These are phyloP conservation scores for Laspeyria flexula DNA, from an alignment of 2,888 invertebrate species.

Conservation along the genomic window DNA sequence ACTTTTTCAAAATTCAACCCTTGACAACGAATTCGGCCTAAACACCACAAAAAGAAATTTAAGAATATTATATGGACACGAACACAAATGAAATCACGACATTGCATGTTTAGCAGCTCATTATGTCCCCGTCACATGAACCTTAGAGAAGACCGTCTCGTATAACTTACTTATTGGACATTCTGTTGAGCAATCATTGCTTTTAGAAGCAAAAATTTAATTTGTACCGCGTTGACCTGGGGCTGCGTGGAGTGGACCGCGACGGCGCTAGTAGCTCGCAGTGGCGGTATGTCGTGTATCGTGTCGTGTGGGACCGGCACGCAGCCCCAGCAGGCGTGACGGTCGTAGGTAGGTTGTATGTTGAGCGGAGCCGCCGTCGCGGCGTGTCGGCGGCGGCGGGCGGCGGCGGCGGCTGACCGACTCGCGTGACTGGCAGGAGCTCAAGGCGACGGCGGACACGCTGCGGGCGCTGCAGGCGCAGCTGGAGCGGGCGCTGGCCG, in stretches of 20 bases:
- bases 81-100: slow-evolving; percentile 79
- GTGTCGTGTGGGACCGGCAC: slow-evolving; percentile 43
- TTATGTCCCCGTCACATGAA: slow-evolving; percentile 81
- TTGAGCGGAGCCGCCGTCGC: slow-evolving; percentile 61
- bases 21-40: slow-evolving; percentile 68
- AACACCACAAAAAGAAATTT: slow-evolving; percentile 65
- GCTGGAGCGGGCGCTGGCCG: slow-evolving; percentile 90
- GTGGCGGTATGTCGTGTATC: slow-evolving; percentile 41
- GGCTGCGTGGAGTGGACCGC: slow-evolving; percentile 68
- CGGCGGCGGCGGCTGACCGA: slow-evolving; percentile 75
- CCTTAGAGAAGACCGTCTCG: slow-evolving; percentile 82
- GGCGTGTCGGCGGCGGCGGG: slow-evolving; percentile 61
- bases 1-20: slow-evolving; percentile 48
- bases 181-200: slow-evolving; percentile 74
- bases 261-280: slow-evolving; percentile 39
- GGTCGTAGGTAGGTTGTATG: slow-evolving; percentile 64
- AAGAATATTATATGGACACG: slow-evolving; percentile 61
- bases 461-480: slow-evolving; percentile 93
- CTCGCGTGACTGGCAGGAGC: slow-evolving; percentile 88
- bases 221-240: slow-evolving; percentile 68
- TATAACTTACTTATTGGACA: slow-evolving; percentile 70
- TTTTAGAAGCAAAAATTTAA: slow-evolving; percentile 70
- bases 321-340: slow-evolving; percentile 65
- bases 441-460: slow-evolving; percentile 93
- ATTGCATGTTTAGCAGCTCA: slow-evolving; percentile 85